phyloP scores from a whole-genome alignment of 2,113 vertebrate genomes.

The Miniopterus natalensis region DNA sequence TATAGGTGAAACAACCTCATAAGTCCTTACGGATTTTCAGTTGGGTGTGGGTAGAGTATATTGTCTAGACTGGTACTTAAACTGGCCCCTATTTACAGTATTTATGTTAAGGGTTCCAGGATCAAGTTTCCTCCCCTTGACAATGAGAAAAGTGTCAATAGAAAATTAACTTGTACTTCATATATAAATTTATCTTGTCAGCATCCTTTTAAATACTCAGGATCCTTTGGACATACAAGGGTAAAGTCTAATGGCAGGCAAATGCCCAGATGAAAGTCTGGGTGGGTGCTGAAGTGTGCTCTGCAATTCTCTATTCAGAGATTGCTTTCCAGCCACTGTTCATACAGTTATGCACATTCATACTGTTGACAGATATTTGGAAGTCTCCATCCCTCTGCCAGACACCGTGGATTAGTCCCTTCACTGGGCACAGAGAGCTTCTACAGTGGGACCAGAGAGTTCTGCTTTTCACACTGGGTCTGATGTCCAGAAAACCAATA shows the following conservation, averaged over 20 bases:
- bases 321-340: background rate
- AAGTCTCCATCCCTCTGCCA: background rate
- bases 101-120: background rate
- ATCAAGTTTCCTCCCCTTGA: background rate
- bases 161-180: background rate
- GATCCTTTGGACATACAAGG: background rate
- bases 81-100: background rate
- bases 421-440: background rate
- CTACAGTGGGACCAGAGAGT: background rate
- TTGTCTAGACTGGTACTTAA: background rate
- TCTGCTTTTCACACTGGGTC: background rate
- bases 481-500: constrained; percentile 17
- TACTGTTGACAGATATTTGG: background rate
- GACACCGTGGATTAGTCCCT: background rate
- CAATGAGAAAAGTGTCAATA: background rate
- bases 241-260: background rate
- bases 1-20: background rate
- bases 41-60: background rate
- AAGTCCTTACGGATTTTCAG: background rate
- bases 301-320: background rate
- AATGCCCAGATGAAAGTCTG: background rate
- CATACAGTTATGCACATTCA: background rate
- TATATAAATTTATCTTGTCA: background rate
- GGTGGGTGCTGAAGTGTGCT: background rate
- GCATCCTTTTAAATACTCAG: background rate